These are phyloP conservation scores for Mugil cephalus DNA, from an alignment of 2,113 vertebrate species.

Conservation along the genomic window DNA sequence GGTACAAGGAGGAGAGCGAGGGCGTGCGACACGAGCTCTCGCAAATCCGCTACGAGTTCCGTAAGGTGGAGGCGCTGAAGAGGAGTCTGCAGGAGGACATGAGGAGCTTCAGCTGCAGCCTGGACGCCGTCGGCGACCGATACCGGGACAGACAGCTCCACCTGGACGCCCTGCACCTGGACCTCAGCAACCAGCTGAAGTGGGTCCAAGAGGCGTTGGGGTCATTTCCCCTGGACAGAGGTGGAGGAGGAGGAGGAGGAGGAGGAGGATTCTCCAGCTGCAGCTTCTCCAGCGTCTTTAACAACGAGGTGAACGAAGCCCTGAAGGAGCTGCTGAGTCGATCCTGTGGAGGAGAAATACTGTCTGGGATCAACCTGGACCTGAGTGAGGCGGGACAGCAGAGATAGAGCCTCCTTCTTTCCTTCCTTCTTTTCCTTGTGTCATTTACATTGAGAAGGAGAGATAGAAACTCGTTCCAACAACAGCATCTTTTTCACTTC, in stretches of 20 bases:
- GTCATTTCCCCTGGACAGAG: constrained; percentile 76
- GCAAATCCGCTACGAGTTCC: constrained; percentile 87
- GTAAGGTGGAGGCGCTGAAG: constrained; percentile 89
- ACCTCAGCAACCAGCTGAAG: constrained; percentile 87
- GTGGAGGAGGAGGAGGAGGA: constrained; percentile 42
- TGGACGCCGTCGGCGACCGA: constrained; percentile 77
- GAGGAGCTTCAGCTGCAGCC: constrained; percentile 69
- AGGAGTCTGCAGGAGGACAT: constrained; percentile 88
- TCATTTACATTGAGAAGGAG: no score
- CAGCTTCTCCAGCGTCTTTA: constrained; percentile 78
- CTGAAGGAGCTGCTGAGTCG: constrained; percentile 87
- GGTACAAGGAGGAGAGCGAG: constrained; percentile 93
- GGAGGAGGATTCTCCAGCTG: constrained; percentile 71
- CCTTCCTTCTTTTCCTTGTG: no score
- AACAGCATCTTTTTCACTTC: no score
- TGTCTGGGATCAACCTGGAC: constrained; percentile 85
- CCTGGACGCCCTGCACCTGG: constrained; percentile 85
- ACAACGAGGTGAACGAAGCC: constrained; percentile 86
- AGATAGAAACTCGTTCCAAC: no score
- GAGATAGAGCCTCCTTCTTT: constrained; percentile 32
- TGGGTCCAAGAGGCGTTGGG: constrained; percentile 90
- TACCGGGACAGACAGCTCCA: constrained; percentile 84
- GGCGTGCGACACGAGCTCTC: constrained; percentile 84
- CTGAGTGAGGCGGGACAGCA: constrained; percentile 74
- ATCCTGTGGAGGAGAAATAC: constrained; percentile 83